phyloP scores from a whole-genome alignment of 2,113 vertebrate species.

The Lampris megalopsis region DNA sequence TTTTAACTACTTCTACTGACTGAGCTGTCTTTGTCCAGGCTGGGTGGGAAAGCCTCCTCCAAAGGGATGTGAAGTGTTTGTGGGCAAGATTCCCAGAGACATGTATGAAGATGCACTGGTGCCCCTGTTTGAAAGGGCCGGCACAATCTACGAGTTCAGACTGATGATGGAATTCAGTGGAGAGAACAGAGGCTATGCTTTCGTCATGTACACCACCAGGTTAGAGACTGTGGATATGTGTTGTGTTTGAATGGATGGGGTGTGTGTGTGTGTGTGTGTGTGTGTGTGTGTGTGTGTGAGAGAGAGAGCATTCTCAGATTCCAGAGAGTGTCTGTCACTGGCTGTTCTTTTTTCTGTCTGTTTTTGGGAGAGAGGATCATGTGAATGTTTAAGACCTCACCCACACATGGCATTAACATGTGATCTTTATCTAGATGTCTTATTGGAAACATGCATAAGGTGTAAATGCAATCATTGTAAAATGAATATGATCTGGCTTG shows the following conservation, averaged over 20 bases:
- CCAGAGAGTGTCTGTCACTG: too few relatives aligned
- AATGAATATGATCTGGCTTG: too few relatives aligned
- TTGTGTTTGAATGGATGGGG: not conserved
- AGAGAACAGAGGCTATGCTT: constrained; percentile 96
- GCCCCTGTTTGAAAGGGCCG: constrained; percentile 91
- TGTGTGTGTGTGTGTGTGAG: too few relatives aligned
- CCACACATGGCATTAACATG: too few relatives aligned
- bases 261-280: not conserved
- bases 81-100: constrained; percentile 96
- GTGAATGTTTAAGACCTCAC: too few relatives aligned
- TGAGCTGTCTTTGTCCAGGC: constrained; percentile 73
- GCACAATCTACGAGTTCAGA: constrained; percentile 93
- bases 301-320: too few relatives aligned
- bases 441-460: too few relatives aligned
- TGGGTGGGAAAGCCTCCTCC: constrained; percentile 94
- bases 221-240: not conserved
- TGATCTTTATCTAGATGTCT: too few relatives aligned
- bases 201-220: constrained; percentile 92
- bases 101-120: constrained; percentile 96
- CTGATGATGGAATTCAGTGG: constrained; percentile 99
- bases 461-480: too few relatives aligned
- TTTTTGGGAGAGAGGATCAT: too few relatives aligned
- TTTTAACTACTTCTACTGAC: not conserved
- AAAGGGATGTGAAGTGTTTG: constrained; percentile 97
- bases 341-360: too few relatives aligned